Evolutionary conservation across 2,888 invertebrate species (phyloP).

Genomic region (Patella caerulea): DNA sequence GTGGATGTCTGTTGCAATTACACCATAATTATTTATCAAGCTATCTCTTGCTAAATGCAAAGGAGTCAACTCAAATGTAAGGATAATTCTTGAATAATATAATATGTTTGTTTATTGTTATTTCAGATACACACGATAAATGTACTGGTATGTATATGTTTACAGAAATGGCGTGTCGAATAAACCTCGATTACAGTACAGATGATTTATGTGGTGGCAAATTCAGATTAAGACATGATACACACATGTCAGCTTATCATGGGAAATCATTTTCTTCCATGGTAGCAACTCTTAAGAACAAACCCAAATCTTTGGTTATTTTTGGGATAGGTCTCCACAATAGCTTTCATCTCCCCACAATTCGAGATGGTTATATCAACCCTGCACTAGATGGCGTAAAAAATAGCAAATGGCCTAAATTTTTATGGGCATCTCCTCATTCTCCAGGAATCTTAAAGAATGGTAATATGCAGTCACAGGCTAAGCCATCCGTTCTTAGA

Average conservation of each 20-base stretch:
- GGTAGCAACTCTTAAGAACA: slow-evolving; percentile 17
- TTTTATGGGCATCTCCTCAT: slow-evolving; percentile 32
- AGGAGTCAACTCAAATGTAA: too few species aligned
- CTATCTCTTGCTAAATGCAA: too few species aligned
- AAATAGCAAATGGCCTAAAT: slow-evolving; percentile 23
- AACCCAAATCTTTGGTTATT: slow-evolving; percentile 25
- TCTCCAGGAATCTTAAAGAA: slow-evolving; percentile 35
- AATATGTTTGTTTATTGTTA: background rate
- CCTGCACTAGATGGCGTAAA: slow-evolving; percentile 15
- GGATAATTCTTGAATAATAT: too few species aligned
- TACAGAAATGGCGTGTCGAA: slow-evolving; percentile 26
- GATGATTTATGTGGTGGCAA: slow-evolving; percentile 16
- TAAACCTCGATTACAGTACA: slow-evolving; percentile 14
- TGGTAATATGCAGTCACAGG: slow-evolving; percentile 23
- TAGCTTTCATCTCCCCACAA: slow-evolving; percentile 19
- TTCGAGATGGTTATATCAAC: slow-evolving; percentile 8
- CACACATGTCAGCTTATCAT: slow-evolving; percentile 12
- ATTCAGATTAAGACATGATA: slow-evolving; percentile 21
- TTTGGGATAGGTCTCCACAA: slow-evolving; percentile 35
- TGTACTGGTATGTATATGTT: slow-evolving; percentile 30
- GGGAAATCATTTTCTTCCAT: slow-evolving; percentile 12
- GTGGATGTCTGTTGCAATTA: too few species aligned
- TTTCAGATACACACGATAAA: slow-evolving; percentile 15
- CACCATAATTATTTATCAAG: too few species aligned
- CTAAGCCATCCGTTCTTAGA: slow-evolving; percentile 12